Base-by-base conservation (phyloP, 2,888 invertebrate species). In the Rhingia campestris region DNA sequence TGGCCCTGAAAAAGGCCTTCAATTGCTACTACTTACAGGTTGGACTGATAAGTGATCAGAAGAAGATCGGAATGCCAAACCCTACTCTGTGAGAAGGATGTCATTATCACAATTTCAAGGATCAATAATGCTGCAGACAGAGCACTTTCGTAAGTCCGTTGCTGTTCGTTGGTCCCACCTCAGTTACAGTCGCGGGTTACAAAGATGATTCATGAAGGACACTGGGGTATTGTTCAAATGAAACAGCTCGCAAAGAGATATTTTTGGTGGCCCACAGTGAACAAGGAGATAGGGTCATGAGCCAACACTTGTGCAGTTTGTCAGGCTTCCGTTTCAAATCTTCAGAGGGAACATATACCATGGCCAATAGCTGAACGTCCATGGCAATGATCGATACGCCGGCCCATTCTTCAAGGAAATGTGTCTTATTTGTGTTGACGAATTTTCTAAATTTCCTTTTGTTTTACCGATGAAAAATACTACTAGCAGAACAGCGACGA, bases 391-490 rank as follows among this genome's bases (percentile, higher is more conserved):
- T 14, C 73, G 4, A 49, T 67, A 51, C 54, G 69, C 61, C 32
- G 54, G 54, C 4, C 67, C 80, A 37, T 80, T 80, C n/a, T 32
- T 58, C 10, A 32, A 43, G 4, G 33, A 61, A 12, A 81, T 76
- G 76, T 82, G 72, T 76, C 39, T 82, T 6, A 72, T 82, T n/a
- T 66, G 56, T 32, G 47, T 77, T 5, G 77, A 82, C 45, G 53
- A 72, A 51, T 82, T 56, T 9, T 82, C 73, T 9, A 66, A 74
- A 37, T 79, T 59, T 37, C 73, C 77, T 1, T 79, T 59, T 43
- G 54, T 69, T 14, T 32, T 72, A 9, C 53, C 69, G 3, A 59
- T 81, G 63, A 47, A 53, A 10, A 53, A 30, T 49, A 79, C 70
- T 33, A 73, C 51, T n/a, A 54, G 54, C 22, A n/a, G n/a, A n/a